phyloP scores from a whole-genome alignment of 2,113 vertebrate genomes.

The Centrocercus urophasianus region DNA sequence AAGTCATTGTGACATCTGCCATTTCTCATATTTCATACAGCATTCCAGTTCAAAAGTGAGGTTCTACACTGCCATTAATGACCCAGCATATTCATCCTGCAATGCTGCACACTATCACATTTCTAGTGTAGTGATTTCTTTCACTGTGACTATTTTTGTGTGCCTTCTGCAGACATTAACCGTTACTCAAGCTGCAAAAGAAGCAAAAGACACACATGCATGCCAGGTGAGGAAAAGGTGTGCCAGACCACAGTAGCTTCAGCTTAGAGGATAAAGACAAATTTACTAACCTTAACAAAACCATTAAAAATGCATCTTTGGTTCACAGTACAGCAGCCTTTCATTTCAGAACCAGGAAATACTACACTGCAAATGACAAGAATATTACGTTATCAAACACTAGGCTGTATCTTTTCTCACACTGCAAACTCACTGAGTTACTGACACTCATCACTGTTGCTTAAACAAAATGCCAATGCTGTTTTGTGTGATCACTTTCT shows the following conservation, averaged over 20 bases:
- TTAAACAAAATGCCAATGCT: neutral
- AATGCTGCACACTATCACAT: neutral
- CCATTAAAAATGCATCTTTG: neutral
- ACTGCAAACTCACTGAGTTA: neutral
- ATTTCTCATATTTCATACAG: neutral
- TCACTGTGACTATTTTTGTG: neutral
- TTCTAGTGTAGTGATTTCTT: neutral
- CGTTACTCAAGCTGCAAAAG: neutral
- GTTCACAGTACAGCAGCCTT: neutral
- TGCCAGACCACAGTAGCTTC: neutral
- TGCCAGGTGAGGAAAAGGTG: neutral
- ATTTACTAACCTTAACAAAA: neutral
- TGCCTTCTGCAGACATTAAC: neutral
- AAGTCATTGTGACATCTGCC: neutral
- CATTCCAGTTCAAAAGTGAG: neutral
- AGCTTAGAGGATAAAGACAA: neutral
- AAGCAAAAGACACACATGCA: neutral
- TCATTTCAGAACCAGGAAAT: neutral
- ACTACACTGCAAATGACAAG: neutral
- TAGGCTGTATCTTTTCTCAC: neutral
- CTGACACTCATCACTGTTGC: neutral
- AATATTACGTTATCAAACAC: neutral
- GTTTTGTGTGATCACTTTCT: constrained; percentile 36
- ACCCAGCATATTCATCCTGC: neutral
- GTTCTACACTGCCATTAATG: neutral